Percentiles rank a stretch among this genome's conserved stretches.
Evolutionary conservation across 2,797 vertebrate species (phyloP).

Genomic region (Aselliscus stoliczkanus): DNA sequence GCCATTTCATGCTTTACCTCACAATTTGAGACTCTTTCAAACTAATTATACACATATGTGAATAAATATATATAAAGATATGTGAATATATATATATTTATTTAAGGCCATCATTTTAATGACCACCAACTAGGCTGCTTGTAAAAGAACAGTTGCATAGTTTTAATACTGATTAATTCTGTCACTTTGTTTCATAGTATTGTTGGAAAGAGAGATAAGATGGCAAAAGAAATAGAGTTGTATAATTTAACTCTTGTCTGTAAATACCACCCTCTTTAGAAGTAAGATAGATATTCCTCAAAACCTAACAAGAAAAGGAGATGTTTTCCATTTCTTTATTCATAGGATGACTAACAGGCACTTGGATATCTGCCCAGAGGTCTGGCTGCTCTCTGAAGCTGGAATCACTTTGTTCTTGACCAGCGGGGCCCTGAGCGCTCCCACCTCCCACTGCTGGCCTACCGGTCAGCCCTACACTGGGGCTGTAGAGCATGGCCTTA

Average conservation of each 20-base stretch:
- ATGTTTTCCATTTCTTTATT: neutral
- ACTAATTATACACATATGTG: neutral
- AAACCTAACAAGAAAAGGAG: slow-evolving; percentile 5
- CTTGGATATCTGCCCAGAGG: neutral
- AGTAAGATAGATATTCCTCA: neutral
- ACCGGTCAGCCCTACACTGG: too few relatives aligned
- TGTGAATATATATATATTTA: neutral
- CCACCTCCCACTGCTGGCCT: fast-evolving
- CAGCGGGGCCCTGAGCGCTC: fast-evolving
- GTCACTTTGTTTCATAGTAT: neutral
- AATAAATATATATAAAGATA: neutral
- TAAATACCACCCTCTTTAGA: neutral
- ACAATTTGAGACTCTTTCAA: neutral
- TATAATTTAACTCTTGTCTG: neutral
- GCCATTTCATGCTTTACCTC: neutral
- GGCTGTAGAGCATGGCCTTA: neutral
- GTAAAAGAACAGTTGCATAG: neutral
- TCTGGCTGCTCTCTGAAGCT: neutral
- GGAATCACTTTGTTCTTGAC: neutral
- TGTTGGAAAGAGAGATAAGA: neutral
- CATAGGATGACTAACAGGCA: neutral
- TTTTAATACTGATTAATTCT: neutral
- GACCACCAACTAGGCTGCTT: neutral
- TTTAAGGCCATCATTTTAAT: neutral
- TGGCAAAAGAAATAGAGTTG: neutral